Evolutionary conservation across 2,797 vertebrate species (phyloP), one percentile per base, ranked within the genome.

Genomic region (Erithacus rubecula): DNA sequence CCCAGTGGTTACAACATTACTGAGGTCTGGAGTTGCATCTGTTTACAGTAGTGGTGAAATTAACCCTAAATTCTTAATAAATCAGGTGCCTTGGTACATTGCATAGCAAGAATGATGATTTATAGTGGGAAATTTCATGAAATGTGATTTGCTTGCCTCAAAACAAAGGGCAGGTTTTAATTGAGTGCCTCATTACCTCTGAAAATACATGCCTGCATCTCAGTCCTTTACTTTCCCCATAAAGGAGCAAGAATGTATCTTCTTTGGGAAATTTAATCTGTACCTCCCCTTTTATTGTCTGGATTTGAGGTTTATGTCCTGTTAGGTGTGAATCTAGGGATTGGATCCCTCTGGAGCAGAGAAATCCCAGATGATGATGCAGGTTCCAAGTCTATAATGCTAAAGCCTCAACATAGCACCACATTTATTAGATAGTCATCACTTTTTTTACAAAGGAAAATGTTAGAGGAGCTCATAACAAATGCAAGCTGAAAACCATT

Each of bases 401-500:
- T 84, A 51, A 89, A 90, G 80, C 83, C 83, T 43, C 83, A 68
- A 27, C 53, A 52, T 53, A 87, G 60, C 93, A 94, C 84, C 91
- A 77, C 56, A 47, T 96, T 97, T 96, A 95, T 96, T 96, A 88
- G 87, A 88, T 87, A 94, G 95, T 96, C 93, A 60, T 96, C 64
- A 60, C 81, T n/a, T 91, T 92, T 46, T 93, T 94, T 91, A 93
- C 92, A 79, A 90, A 95, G 91, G 80, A 95, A 94, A 96, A 95
- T 84, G 36, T 87, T 92, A 77, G 85, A 91, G 70, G 68, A 91
- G 44, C 87, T 91, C 87, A 24, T 94, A 96, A 94, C 74, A 96
- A 96, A 94, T 70, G 80, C 93, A 94, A 93, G 93, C 89, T 96
- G 95, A 95, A 96, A 91, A 79, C 92, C 91, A 96, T 94, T 95